These are phyloP conservation scores for Clarias magur DNA, from an alignment of 2,113 vertebrate species.

Conservation along the genomic window DNA sequence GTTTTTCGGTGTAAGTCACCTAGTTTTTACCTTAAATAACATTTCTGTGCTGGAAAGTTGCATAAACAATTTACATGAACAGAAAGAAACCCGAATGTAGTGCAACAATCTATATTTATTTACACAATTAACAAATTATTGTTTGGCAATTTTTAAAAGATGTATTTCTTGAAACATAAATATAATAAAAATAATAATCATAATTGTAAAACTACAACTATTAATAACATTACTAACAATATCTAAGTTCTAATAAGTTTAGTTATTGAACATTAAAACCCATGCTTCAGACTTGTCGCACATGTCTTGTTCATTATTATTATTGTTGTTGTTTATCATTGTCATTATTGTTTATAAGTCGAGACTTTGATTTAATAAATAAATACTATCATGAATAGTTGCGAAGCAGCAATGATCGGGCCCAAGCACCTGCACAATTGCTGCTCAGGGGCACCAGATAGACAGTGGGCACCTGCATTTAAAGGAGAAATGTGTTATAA, in stretches of 20 bases:
- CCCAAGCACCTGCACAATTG: too few relatives aligned
- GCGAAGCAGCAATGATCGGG: too few relatives aligned
- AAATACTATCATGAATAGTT: too few relatives aligned
- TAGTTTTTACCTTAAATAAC: background rate
- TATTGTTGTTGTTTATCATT: background rate
- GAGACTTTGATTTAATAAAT: too few relatives aligned
- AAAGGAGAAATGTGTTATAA: too few relatives aligned
- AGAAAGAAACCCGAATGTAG: background rate
- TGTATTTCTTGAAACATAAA: background rate
- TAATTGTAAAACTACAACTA: background rate
- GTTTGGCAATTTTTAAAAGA: background rate
- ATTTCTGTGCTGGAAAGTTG: background rate
- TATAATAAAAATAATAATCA: background rate
- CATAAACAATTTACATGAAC: background rate
- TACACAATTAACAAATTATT: background rate
- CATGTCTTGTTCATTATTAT: background rate
- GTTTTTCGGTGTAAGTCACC: constrained; percentile 66
- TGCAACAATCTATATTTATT: background rate
- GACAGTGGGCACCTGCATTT: too few relatives aligned
- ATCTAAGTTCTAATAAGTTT: too few relatives aligned
- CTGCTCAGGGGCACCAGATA: too few relatives aligned
- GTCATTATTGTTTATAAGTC: background rate
- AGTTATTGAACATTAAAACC: too few relatives aligned
- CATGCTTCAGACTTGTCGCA: too few relatives aligned
- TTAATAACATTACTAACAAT: too few relatives aligned